Base-by-base conservation (phyloP, 2,888 invertebrate species). In the Ennomos erosarius region DNA sequence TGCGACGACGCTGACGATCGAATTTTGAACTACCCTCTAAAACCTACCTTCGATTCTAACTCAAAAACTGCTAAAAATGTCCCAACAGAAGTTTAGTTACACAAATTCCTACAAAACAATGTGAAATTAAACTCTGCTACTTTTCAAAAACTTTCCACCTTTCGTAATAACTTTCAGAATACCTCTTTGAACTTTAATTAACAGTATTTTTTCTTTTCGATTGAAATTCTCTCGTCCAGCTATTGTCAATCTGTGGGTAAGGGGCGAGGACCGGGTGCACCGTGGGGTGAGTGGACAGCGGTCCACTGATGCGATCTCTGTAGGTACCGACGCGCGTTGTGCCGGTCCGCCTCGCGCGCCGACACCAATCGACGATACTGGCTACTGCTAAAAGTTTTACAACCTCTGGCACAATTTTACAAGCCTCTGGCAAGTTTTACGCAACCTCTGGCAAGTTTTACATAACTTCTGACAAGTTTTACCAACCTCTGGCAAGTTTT, bases 281-380 rank as follows among this genome's bases (percentile, higher is more conserved):
- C 81, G 86, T 66, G 80, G 85, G 87, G 84, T 76, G 77, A 67
- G 86, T 87, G 88, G 85, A 78, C 82, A 53, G 47, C 59, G 37
- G 80, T 81, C 87, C 89, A 84, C 87, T 74, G 85, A 84, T 82
- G 88, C 90, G 91, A 91, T 91, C 91, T 91, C 91, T 88, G 79
- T 87, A 89, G 64, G 67, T 63, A 34, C 39, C 49, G 54, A 47
- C 56, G 59, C 59, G 59, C 56, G 65, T 59, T 49, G 56, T 54
- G 56, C 36, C 67, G 67, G 68, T 68, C 66, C 68, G 43, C 61
- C 64, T 34, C 51, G 45, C 54, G 59, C 49, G 59, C 45, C 59
- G 36, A 37, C 49, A 39, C 45, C 39, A 34, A 45, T 13, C 5
- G 51, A n/a, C 40, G 49, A 43, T 45, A 54, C 54, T 46, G 40